Percentiles rank a stretch among this genome's conserved stretches.
Evolutionary conservation across 1,140 invertebrate genomes (phyloP).

Genomic region (Prorops nasuta): DNA sequence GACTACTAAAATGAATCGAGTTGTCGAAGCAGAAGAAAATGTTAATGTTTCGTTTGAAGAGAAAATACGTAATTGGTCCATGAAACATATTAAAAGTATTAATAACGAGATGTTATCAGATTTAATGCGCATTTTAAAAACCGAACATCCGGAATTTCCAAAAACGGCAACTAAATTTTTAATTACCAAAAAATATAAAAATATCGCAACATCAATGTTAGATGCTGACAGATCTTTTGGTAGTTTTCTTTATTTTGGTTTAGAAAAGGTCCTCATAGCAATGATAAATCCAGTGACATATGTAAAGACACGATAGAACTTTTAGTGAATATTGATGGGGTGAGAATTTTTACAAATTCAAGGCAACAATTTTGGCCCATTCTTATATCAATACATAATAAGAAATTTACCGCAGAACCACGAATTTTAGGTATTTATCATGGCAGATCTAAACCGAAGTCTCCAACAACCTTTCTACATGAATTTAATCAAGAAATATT

Average conservation of each 20-base stretch:
- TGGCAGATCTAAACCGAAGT: background rate
- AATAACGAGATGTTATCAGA: constrained; percentile 13
- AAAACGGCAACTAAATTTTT: too few species aligned
- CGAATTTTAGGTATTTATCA: background rate
- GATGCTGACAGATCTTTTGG: too few species aligned
- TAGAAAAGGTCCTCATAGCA: too few species aligned
- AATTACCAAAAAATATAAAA: too few species aligned
- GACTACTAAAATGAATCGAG: too few species aligned
- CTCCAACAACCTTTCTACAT: background rate
- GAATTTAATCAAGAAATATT: background rate
- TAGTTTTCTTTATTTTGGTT: too few species aligned
- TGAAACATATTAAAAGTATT: constrained; percentile 7
- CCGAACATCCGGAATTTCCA: constrained; percentile 10
- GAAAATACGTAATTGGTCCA: constrained; percentile 7
- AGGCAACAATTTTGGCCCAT: constrained; percentile 6
- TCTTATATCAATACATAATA: constrained; percentile 1
- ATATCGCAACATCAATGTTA: too few species aligned
- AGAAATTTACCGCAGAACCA: constrained; percentile 4
- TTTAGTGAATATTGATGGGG: constrained; percentile 5
- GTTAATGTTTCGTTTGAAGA: constrained; percentile 1
- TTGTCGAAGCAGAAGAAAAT: too few species aligned
- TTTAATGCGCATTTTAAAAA: constrained; percentile 4
- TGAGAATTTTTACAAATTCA: constrained; percentile 6
- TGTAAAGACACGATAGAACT: constrained; percentile 1
- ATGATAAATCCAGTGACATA: too few species aligned